phyloP scores from a whole-genome alignment of 35 echinoderm and acorn worm genomes.

The Ophioderma brevispina region DNA sequence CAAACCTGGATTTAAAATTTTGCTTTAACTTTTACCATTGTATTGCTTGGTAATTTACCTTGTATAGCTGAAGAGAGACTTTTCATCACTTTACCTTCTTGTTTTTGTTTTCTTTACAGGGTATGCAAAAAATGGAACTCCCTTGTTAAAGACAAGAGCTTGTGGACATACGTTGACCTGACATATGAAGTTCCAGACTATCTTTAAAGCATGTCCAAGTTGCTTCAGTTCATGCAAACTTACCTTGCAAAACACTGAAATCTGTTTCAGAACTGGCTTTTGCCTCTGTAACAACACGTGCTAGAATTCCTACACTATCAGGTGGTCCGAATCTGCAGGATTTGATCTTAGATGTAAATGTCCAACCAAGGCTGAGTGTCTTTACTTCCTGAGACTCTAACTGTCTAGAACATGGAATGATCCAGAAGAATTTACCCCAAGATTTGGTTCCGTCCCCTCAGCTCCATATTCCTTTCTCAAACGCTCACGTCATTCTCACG shows the following conservation, averaged over 20 bases:
- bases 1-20: no score
- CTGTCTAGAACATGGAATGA: background rate
- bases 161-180: background rate
- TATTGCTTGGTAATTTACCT: no score
- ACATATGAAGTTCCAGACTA: background rate
- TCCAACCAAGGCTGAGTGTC: background rate
- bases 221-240: background rate
- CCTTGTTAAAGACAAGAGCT: background rate
- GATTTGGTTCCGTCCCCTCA: background rate
- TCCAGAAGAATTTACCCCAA: background rate
- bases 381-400: background rate
- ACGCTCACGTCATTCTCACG: background rate
- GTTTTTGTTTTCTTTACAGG: background rate
- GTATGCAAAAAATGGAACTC: background rate
- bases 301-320: conserved; percentile 2
- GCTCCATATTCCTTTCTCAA: background rate
- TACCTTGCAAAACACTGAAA: background rate
- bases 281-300: background rate
- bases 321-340: background rate
- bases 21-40: no score
- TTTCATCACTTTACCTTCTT: no score
- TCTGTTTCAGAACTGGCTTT: background rate
- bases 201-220: background rate
- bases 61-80: no score
- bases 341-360: background rate